phyloP scores from a whole-genome alignment of 2,113 vertebrate genomes.

The Brienomyrus longianalis region DNA sequence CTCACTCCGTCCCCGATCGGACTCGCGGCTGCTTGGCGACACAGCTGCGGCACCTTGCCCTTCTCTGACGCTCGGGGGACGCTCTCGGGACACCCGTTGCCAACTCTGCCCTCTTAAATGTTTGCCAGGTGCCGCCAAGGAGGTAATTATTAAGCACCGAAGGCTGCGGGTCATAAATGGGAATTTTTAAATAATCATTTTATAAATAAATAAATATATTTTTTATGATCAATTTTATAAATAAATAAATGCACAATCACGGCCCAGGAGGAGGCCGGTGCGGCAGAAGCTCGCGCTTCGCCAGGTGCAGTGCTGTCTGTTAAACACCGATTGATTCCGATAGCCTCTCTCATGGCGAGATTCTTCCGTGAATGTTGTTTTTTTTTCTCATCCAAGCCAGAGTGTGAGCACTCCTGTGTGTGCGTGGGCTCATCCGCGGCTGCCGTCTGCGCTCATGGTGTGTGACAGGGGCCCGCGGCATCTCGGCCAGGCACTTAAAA shows the following conservation, averaged over 20 bases:
- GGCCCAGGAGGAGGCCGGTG: neutral
- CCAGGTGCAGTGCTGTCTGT: neutral
- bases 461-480: neutral
- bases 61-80: neutral
- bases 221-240: neutral
- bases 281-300: too few species aligned
- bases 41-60: neutral
- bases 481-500: neutral
- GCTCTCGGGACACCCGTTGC: neutral
- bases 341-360: neutral
- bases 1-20: neutral
- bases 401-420: neutral
- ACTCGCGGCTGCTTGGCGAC: slow-evolving; percentile 10
- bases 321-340: neutral
- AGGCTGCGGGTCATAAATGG: neutral
- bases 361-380: neutral
- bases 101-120: neutral
- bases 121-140: neutral
- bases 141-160: neutral
- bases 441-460: neutral
- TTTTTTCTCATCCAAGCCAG: neutral
- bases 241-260: neutral
- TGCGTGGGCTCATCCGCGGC: neutral
- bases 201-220: neutral
- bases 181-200: neutral